Base-by-base conservation (phyloP, 2,888 invertebrate genomes). In the Stegophylla sp. region DNA sequence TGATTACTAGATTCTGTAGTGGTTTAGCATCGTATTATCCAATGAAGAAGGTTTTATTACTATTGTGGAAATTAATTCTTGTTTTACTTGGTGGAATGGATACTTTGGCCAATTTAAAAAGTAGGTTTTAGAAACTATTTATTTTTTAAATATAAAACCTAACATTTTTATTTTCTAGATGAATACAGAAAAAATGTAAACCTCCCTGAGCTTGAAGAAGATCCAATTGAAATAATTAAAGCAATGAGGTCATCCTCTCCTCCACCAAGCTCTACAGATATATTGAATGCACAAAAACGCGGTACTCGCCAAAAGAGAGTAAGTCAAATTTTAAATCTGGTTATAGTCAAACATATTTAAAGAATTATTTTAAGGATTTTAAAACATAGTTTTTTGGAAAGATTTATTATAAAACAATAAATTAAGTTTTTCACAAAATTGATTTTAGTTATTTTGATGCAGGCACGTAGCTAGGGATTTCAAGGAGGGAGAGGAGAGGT, bases 21-120 rank as follows among this genome's bases (percentile, higher is more conserved):
- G 98, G 98, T 0, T 92, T 93, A 41, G 94, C 96, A 9, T 96
- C 98, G 23, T 97, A 98, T 88, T 98, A 97, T 88, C 99, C 99
- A 3, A 98, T 99, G 92, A 98, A 97, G 87, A 99, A 99, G 88
- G 95, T 98, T 13, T 89, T 99, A 23, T 88, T 99, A 69, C 88
- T 99, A 23, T 87, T 98, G 1, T 99, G 99, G 99, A 99, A 99
- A 88, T 91, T 96, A 13, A 91, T 98, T 82, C 88, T 99, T 74
- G 92, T 97, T 2, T 93, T 94, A 17, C 88, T 99, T 71, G 99
- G 99, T 28, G 98, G 98, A 10, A 94, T 95, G 85, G 91, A 93
- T 82, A 92, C 92, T 81, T 88, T 98, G 43, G 92, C 93, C 85
- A 90, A 91, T 84, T 88, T 93, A 75, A 97, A 97, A 88, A 89